Evolutionary conservation across 2,888 invertebrate species (phyloP), one percentile per base, ranked within the genome.

Genomic region (Zhengitettix transpicula): DNA sequence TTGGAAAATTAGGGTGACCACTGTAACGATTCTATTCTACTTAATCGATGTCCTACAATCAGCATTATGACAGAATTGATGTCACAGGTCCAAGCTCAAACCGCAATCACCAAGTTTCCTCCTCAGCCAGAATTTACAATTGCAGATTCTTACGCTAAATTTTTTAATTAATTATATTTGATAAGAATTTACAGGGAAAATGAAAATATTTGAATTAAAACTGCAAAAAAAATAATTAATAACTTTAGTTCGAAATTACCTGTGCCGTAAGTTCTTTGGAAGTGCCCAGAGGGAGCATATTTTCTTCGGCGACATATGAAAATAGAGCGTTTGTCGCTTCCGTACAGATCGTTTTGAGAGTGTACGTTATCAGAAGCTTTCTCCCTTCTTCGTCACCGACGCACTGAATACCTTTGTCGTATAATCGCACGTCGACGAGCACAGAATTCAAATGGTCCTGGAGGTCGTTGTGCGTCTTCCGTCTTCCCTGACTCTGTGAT

Each of bases 401-500:
- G 42, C 67, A 65, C 52, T 68, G 86, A 5, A 89, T 74, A 0
- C 90, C 90, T 70, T 89, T 89, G 66, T 89, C 87, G 71, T 87
- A 91, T 44, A 89, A 74, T 66, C 87, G 81, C 42, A 90, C 81
- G 68, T 90, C 87, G 64, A 82, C 81, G 11, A 86, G 73, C 58
- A 90, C 74, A 57, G 83, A 80, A 69, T 89, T 89, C 5, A 95
- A 76, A 70, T 87, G 89, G 67, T 93, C 89, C 73, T 91, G 89
- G 47, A 90, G 75, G 60, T 87, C 85, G 8, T 85, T 83, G 71
- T 89, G 89, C 1, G 85, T 86, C 71, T 89, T 88, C 65, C 89
- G 81, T 65, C 87, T 75, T 68, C 74, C 78, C 64, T 82, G 81
- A 64, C 82, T 84, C 11, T 82, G 80, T 69, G 83, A 81, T 66